Base-by-base conservation (phyloP, 1,140 invertebrate genomes). In the Propsilocerus akamusi region DNA sequence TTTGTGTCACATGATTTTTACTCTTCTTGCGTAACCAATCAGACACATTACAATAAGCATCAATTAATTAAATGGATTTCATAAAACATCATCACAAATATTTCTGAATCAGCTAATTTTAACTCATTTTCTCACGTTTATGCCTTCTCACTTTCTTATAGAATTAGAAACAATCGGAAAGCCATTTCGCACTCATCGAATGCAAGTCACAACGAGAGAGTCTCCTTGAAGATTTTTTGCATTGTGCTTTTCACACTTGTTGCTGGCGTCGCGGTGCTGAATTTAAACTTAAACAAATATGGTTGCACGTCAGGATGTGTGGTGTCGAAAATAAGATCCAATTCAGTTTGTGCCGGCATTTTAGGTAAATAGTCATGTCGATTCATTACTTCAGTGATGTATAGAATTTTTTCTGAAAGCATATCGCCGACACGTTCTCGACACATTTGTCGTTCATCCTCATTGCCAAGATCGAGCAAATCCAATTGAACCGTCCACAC, bases 361-460 rank as follows among this genome's bases (percentile, higher is more conserved):
- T 93, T 93, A 3, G 94, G 94, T 28, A 96, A 75, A 68, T 94
- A 97, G 59, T 97, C 89, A 64, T 93, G 85, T 32, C 85, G 74
- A 64, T 97, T 96, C 77, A 97, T 94, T 4, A 90, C 80, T 65
- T 96, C 89, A 0, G 90, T 87, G 57, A 98, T 90, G 57, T 89
- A 86, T 26, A 95, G 71, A 17, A 97, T 83, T 63, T 94, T 95
- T 54, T 97, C 93, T 25, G 88, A 81, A 2, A 98, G 67, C 53
- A 91, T 68, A 58, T 97, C 91, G 11, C 90, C 89, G 26, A 97
- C 80, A 64, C 83, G 87, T 64, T 95, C 90, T 49, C 89, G 74
- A 55, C 80, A 86, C 52, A 83, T 73, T 65, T 90, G 86, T 53
- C 90, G 71, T 58, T 95, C 90, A 62, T 89, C 83, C 63, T 95